Percentiles rank a stretch among this genome's conserved stretches.
phyloP scores from a whole-genome alignment of 92 coral and sea anemone genomes.

The Porites cylindrica region DNA sequence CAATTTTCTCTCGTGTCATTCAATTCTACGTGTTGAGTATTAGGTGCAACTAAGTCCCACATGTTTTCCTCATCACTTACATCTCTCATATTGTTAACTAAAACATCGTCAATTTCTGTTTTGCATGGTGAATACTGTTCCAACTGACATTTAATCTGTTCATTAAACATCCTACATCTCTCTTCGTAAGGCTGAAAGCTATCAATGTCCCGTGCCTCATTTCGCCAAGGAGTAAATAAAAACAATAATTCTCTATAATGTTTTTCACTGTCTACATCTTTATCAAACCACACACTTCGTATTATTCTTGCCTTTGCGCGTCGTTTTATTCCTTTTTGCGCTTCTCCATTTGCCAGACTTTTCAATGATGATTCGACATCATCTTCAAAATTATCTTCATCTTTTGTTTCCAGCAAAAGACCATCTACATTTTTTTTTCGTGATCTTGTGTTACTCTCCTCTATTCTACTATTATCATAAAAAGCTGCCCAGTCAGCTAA shows the following conservation, averaged over 20 bases:
- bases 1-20: not conserved
- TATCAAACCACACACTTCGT: conserved; percentile 56
- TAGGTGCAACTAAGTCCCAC: conserved; percentile 38
- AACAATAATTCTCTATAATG: conserved; percentile 30
- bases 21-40: conserved; percentile 31
- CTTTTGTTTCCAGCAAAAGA: conserved; percentile 21
- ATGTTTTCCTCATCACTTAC: not conserved
- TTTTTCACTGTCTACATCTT: conserved; percentile 31
- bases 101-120: not conserved
- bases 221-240: conserved; percentile 47
- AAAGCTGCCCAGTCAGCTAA: conserved; percentile 62
- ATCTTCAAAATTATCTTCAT: conserved; percentile 56
- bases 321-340: not conserved
- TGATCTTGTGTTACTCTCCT: not conserved
- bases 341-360: too few relatives aligned
- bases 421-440: conserved; percentile 21
- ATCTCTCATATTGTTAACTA: not conserved
- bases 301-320: conserved; percentile 29
- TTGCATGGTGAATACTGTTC: conserved; percentile 1
- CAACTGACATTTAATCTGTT: not conserved
- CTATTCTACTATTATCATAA: conserved; percentile 18
- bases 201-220: conserved; percentile 30
- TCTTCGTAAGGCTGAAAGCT: conserved; percentile 3
- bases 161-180: not conserved
- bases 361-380: not conserved